Evolutionary conservation across 2,797 vertebrate genomes (phyloP).

Genomic region (Hypotaenidia philippensis): DNA sequence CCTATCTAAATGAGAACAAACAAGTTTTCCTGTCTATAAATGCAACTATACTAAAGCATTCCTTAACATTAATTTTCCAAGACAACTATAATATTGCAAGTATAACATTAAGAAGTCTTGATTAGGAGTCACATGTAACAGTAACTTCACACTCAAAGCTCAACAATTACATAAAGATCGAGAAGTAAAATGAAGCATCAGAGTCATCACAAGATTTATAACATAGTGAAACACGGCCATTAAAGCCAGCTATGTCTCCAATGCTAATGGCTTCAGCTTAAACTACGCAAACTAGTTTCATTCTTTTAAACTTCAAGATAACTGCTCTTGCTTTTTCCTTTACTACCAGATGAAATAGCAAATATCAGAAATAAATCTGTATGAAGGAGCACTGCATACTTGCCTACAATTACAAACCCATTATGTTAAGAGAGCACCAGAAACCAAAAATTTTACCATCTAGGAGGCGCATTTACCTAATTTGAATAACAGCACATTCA

Average conservation of each 20-base stretch:
- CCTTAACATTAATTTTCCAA: not conserved
- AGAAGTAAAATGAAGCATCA: not conserved
- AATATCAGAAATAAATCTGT: not conserved
- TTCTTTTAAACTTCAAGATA: not conserved
- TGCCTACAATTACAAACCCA: not conserved
- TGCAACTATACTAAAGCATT: not conserved
- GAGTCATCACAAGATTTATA: not conserved
- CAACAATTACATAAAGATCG: not conserved
- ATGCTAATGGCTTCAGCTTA: not conserved
- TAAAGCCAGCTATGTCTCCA: not conserved
- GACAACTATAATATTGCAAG: not conserved
- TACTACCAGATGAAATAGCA: not conserved
- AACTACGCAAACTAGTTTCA: fast-evolving
- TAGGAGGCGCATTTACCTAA: not conserved
- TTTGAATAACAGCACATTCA: not conserved
- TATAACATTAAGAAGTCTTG: not conserved
- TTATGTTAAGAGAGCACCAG: not conserved
- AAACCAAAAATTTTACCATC: not conserved
- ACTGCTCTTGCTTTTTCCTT: not conserved
- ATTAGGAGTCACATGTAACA: not conserved
- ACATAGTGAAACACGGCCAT: not conserved
- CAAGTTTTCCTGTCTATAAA: not conserved
- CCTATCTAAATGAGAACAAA: not conserved
- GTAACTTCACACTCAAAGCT: not conserved
- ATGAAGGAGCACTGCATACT: not conserved